Percentiles rank a stretch among this genome's conserved stretches.
Conservation (phyloP, 2,888 invertebrate genomes). For the Agriotes lineatus region DNA sequence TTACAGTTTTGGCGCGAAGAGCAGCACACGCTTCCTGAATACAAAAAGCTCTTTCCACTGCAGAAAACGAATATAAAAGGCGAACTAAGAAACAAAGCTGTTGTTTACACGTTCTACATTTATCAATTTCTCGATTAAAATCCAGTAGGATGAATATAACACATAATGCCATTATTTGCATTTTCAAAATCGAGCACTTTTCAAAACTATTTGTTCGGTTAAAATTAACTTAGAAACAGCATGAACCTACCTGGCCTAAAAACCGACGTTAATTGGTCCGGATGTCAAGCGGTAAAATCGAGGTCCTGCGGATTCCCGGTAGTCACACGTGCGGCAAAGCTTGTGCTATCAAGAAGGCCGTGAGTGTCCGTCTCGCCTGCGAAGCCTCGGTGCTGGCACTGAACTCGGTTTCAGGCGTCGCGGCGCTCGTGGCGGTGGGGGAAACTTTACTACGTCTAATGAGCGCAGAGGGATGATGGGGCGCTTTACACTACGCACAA, state of each 20-base stretch:
- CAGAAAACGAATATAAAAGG: no score
- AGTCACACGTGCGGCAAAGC: constrained; percentile 25
- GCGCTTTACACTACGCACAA: constrained; percentile 42
- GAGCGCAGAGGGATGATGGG: constrained; percentile 39
- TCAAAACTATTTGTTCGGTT: background rate
- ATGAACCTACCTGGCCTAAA: constrained; percentile 21
- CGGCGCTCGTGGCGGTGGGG: constrained; percentile 39
- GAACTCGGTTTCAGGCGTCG: constrained; percentile 40
- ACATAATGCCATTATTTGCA: no score
- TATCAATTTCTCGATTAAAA: no score
- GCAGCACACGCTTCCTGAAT: background rate
- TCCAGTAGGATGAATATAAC: no score
- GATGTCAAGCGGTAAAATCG: background rate
- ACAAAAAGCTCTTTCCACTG: background rate
- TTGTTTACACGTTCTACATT: no score
- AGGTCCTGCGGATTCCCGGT: background rate
- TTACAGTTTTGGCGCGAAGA: constrained; percentile 3
- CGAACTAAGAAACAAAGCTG: no score
- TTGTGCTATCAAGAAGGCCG: constrained; percentile 20
- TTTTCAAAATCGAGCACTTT: no score
- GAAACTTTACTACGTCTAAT: constrained; percentile 45
- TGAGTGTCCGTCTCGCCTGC: constrained; percentile 25
- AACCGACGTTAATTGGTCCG: background rate
- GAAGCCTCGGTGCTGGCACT: constrained; percentile 43
- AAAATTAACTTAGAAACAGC: background rate